These are phyloP conservation scores for Phaedon cochleariae DNA, from an alignment of 2,888 invertebrate genomes.

Conservation along the genomic window DNA sequence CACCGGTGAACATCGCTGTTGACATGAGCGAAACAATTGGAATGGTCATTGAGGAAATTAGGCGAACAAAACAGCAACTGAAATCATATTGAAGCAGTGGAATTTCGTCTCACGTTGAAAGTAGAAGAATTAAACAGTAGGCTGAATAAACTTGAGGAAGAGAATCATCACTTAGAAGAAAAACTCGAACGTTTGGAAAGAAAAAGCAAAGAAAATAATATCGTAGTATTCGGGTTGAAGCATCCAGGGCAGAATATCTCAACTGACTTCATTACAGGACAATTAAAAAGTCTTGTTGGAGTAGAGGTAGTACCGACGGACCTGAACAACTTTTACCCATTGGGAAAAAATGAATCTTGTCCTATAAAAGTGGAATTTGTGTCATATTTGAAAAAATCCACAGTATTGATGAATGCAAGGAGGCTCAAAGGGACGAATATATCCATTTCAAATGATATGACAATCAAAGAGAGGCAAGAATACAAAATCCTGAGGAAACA, in stretches of 20 bases:
- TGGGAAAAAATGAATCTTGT: not conserved
- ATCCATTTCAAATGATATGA: not conserved
- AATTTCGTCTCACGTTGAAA: not conserved
- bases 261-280: not conserved
- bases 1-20: not conserved
- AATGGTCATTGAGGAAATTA: not conserved
- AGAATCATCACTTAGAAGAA: not conserved
- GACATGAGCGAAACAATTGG: not conserved
- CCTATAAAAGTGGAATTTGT: not conserved
- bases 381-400: not conserved
- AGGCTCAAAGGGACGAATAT: not conserved
- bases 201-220: not conserved
- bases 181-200: not conserved
- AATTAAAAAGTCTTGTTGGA: not conserved
- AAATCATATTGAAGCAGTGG: constrained; percentile 1
- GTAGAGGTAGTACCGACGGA: not conserved
- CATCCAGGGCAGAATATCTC: not conserved
- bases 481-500: too few relatives aligned
- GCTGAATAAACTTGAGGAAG: not conserved
- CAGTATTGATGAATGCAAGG: not conserved
- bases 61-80: not conserved
- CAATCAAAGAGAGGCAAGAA: not conserved
- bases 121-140: not conserved
- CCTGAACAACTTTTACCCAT: not conserved
- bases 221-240: not conserved